These are phyloP conservation scores for Ceraclea dissimilis DNA, from an alignment of 2,888 invertebrate species.

Conservation along the genomic window DNA sequence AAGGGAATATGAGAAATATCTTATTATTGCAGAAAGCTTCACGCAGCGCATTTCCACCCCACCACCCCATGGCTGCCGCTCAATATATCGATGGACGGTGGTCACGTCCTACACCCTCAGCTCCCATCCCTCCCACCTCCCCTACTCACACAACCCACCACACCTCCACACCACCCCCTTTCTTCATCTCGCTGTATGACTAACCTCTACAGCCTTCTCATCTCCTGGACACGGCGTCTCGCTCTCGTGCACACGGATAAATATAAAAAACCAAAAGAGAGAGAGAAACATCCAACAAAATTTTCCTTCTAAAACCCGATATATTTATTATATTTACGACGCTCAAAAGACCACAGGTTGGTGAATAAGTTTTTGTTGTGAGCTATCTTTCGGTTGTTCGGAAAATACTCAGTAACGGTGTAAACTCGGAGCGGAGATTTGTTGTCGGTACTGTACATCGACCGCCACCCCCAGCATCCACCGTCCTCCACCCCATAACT, in stretches of 20 bases:
- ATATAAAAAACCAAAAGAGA: slow-evolving; percentile 28
- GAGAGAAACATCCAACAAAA: slow-evolving; percentile 7
- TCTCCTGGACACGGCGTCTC: slow-evolving; percentile 24
- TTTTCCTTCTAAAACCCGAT: slow-evolving; percentile 21
- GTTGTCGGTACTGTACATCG: slow-evolving; percentile 14
- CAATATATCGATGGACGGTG: slow-evolving; percentile 49
- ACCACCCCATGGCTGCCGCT: slow-evolving; percentile 33
- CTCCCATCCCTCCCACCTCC: slow-evolving; percentile 30
- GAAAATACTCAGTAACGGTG: slow-evolving; percentile 10
- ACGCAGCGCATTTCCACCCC: slow-evolving; percentile 20
- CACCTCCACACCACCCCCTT: slow-evolving; percentile 37
- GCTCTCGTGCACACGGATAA: slow-evolving; percentile 42
- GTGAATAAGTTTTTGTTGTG: slow-evolving; percentile 23
- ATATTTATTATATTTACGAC: slow-evolving; percentile 27
- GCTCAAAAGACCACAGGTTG: slow-evolving; percentile 27
- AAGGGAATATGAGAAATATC: slow-evolving; percentile 1
- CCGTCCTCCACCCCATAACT: neutral
- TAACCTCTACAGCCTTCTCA: slow-evolving; percentile 38
- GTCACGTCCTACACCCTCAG: slow-evolving; percentile 41
- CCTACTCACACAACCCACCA: slow-evolving; percentile 33
- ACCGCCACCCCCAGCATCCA: neutral
- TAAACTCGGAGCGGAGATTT: slow-evolving; percentile 11
- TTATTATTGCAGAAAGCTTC: slow-evolving; percentile 15
- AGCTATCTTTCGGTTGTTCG: slow-evolving; percentile 8
- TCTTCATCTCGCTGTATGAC: slow-evolving; percentile 31